Percentiles rank a stretch among this genome's conserved stretches.
These are phyloP conservation scores for Gallinago stenura DNA, from an alignment of 2,797 vertebrate genomes.

Conservation along the genomic window DNA sequence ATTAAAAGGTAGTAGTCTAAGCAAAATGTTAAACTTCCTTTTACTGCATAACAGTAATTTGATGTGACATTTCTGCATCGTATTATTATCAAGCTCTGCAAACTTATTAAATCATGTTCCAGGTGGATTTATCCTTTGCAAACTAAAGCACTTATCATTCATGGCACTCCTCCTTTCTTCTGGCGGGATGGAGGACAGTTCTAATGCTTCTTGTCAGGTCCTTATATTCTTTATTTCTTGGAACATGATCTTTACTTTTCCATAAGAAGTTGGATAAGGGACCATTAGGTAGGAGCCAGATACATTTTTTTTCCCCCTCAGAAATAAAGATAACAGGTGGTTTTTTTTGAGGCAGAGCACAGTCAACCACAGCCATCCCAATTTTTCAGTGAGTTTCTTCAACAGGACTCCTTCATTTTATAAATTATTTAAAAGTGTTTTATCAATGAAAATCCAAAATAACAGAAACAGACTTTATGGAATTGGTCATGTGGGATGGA, in stretches of 20 bases:
- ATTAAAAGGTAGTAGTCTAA: not conserved
- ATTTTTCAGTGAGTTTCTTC: conserved; percentile 26
- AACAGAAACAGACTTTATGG: not conserved
- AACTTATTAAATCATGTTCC: conserved; percentile 33
- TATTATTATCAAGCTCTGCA: conserved; percentile 14
- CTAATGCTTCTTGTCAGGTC: conserved; percentile 14
- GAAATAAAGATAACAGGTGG: not conserved
- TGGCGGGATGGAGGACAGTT: not conserved
- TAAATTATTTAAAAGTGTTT: not conserved
- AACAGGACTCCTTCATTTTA: not conserved
- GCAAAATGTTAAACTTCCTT: not conserved
- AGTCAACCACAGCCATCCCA: not conserved
- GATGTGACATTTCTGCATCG: conserved; percentile 8
- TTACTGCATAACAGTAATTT: not conserved
- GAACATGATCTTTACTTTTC: conserved; percentile 18
- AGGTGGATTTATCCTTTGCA: conserved; percentile 44
- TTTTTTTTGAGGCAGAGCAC: not conserved
- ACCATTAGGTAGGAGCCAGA: not conserved
- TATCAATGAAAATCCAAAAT: not conserved
- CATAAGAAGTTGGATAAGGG: conserved; percentile 7
- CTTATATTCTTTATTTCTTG: conserved; percentile 38
- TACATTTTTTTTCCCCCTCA: not conserved
- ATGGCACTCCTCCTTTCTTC: not conserved
- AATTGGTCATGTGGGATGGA: not conserved
- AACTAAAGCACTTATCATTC: not conserved